Evolutionary conservation across 2,888 invertebrate genomes (phyloP), one percentile per base, ranked within the genome.

Genomic region (Acrobasis consociella): DNA sequence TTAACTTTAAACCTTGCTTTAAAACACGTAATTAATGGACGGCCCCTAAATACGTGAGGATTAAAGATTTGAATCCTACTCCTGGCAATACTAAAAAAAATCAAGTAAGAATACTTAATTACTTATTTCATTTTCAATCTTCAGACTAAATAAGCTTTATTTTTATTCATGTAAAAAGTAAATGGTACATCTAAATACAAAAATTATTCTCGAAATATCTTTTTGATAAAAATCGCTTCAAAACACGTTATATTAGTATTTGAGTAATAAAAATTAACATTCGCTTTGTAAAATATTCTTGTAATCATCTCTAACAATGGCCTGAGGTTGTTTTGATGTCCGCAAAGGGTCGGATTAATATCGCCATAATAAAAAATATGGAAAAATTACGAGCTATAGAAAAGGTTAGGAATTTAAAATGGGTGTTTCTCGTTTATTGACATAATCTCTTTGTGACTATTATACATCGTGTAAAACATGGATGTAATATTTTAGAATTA

Each of bases 221-320:
- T 46, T 42, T 31, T 46, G 13, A 46, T 46, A n/a, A 46, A 2
- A 80, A 84, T 81, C 84, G 78, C 77, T 80, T 80, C 79, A 15
- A 58, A 49, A 80, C 85, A 56, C 16, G 11, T 16, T 42, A 39
- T 46, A 75, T 72, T 62, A 70, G 66, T 69, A 80, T 83, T 80
- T 77, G 80, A 78, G 81, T 86, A 86, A 89, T 90, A 88, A 86
- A 87, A 87, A 90, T 87, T 89, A 88, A 88, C 87, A 89, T 89
- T 89, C 85, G 79, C 85, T 84, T 84, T 86, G 80, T 84, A 79
- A 85, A 83, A 83, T 81, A 85, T 85, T 83, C 83, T 85, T 86
- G 83, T 87, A 89, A 89, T 89, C 85, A 89, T 84, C 82, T 74
- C 76, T 85, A 84, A 91, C 90, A 90, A 91, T 89, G 81, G 85